These are phyloP conservation scores for Drosophila athabasca DNA, from an alignment of 1,140 invertebrate species.

Conservation along the genomic window DNA sequence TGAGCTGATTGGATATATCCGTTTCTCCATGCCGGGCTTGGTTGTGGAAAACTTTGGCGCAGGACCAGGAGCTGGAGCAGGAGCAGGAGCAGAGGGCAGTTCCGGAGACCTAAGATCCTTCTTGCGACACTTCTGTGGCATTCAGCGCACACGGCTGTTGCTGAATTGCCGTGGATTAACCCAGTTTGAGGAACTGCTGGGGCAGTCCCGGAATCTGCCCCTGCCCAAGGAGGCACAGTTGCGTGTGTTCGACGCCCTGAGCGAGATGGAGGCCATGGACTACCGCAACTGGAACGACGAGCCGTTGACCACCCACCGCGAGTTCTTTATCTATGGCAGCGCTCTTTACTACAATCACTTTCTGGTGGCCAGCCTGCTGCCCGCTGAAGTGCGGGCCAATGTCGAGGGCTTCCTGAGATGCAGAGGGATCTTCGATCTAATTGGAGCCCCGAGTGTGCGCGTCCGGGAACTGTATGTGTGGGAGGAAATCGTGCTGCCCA, in stretches of 20 bases:
- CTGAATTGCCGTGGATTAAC: conserved; percentile 31
- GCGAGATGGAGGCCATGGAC: conserved; percentile 92
- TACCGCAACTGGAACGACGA: conserved; percentile 93
- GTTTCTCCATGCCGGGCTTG: conserved; percentile 69
- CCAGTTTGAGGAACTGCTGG: conserved; percentile 71
- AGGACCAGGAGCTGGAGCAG: too few species aligned
- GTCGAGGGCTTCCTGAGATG: conserved; percentile 88
- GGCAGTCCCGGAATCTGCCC: conserved; percentile 83
- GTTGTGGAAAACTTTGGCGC: conserved; percentile 58
- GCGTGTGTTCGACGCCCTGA: conserved; percentile 91
- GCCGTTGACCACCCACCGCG: conserved; percentile 89
- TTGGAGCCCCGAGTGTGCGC: conserved; percentile 85
- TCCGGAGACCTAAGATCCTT: conserved; percentile 30
- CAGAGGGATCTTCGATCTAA: conserved; percentile 88
- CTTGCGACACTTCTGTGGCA: conserved; percentile 67
- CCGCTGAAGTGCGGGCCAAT: conserved; percentile 88
- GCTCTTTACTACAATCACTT: conserved; percentile 90
- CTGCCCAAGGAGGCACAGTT: conserved; percentile 90
- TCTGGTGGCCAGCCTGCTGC: conserved; percentile 89
- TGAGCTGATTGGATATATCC: conserved; percentile 72
- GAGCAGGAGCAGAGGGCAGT: background rate
- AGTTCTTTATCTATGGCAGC: conserved; percentile 90
- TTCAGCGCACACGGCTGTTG: conserved; percentile 63
- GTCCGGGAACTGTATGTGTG: conserved; percentile 90
- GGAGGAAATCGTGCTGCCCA: conserved; percentile 88